These are phyloP conservation scores for Psilopsiagon aymara DNA, from an alignment of 2,113 vertebrate genomes.

Conservation along the genomic window DNA sequence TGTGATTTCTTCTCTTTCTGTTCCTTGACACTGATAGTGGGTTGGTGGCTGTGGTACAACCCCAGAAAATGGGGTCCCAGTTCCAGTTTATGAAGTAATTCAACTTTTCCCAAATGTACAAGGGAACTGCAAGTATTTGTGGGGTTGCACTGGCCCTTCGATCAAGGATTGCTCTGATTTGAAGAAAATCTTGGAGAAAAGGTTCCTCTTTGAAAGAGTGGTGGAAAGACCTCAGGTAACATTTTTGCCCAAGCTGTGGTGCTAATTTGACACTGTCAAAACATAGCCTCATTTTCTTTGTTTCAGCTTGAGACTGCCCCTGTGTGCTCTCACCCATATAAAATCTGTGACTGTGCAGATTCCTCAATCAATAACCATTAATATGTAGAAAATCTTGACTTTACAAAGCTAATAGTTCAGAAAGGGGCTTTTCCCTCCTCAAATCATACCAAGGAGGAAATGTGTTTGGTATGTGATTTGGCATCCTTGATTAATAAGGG, in stretches of 20 bases:
- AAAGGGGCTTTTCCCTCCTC: not conserved
- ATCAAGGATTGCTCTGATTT: not conserved
- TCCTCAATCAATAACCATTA: not conserved
- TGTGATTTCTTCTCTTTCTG: not conserved
- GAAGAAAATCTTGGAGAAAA: not conserved
- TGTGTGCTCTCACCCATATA: accelerated
- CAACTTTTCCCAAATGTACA: accelerated
- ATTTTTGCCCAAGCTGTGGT: not conserved
- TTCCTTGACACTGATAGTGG: accelerated
- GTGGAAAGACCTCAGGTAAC: not conserved
- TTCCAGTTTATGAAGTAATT: not conserved
- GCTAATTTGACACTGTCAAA: not conserved
- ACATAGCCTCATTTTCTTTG: not conserved
- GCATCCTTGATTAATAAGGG: not conserved
- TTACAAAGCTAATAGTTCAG: not conserved
- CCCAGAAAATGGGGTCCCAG: not conserved
- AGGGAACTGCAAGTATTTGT: not conserved
- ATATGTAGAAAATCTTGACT: not conserved
- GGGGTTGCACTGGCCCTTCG: not conserved
- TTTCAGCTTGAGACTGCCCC: not conserved
- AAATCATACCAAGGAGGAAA: not conserved
- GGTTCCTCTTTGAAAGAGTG: not conserved
- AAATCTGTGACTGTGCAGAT: not conserved
- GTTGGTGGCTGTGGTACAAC: not conserved
- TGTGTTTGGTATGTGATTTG: not conserved